Conservation (phyloP, 2,113 vertebrate genomes). For the Upupa epops region DNA sequence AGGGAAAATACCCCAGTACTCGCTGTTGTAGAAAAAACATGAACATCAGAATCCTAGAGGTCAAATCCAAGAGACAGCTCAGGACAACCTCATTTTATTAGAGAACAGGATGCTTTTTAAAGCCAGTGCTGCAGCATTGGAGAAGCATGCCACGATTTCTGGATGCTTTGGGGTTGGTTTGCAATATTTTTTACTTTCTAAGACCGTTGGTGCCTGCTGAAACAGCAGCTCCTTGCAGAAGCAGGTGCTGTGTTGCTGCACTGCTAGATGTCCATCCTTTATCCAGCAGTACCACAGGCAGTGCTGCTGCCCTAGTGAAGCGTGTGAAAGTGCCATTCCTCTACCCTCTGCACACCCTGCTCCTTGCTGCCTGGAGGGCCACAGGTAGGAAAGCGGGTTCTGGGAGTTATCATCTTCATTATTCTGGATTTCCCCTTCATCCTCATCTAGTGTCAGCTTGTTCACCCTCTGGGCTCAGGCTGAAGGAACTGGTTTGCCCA, state of each 20-base stretch:
- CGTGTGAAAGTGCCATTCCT: background rate
- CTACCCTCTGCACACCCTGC: background rate
- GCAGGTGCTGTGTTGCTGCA: background rate
- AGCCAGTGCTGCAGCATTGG: background rate
- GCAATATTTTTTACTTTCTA: background rate
- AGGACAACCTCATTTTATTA: background rate
- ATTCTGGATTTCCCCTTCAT: slow-evolving; percentile 36
- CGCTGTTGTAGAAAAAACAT: background rate
- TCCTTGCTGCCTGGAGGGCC: background rate
- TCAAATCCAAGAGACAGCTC: background rate
- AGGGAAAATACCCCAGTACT: background rate
- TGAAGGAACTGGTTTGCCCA: background rate
- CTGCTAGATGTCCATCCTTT: background rate
- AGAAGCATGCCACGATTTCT: background rate
- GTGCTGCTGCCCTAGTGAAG: background rate
- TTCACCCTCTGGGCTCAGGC: background rate
- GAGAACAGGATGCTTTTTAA: background rate
- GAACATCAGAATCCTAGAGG: background rate
- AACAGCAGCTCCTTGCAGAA: background rate
- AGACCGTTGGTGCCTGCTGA: background rate
- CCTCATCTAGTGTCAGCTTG: background rate
- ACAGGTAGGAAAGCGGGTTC: background rate
- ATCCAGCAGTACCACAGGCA: background rate
- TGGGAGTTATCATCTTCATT: background rate
- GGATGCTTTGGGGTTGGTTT: too few species aligned